A percentile compares a stretch with the other conserved stretches of the same genome.
Evolutionary conservation across 2,113 vertebrate species (phyloP).

Genomic region (Acanthochromis polyacanthus): DNA sequence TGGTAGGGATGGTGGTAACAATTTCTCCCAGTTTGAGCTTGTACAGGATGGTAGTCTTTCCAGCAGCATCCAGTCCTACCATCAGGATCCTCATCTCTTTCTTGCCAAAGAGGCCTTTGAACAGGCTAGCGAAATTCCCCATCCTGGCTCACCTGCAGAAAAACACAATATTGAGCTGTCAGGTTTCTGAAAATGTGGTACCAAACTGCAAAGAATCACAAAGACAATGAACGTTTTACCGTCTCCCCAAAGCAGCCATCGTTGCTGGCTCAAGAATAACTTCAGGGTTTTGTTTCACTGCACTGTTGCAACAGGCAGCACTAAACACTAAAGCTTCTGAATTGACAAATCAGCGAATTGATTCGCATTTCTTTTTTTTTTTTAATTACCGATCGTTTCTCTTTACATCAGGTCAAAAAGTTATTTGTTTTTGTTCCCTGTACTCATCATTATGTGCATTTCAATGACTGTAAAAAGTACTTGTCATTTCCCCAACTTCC

Average conservation of each 20-base stretch:
- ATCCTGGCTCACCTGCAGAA: conserved; percentile 79
- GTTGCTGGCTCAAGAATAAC: too few relatives aligned
- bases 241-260: too few relatives aligned
- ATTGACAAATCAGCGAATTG: too few relatives aligned
- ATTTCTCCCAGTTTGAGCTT: conserved; percentile 91
- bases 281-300: too few relatives aligned
- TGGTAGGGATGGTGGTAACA: conserved; percentile 90
- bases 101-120: conserved; percentile 85
- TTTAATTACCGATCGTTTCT: too few relatives aligned
- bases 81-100: conserved; percentile 92
- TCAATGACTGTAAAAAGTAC: neutral
- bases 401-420: neutral
- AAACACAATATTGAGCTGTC: neutral
- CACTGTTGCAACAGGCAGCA: neutral
- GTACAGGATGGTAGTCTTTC: conserved; percentile 91
- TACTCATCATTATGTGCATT: neutral
- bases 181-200: neutral
- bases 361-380: too few relatives aligned
- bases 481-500: neutral
- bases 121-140: conserved; percentile 84
- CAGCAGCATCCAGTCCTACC: conserved; percentile 90
- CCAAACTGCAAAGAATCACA: neutral
- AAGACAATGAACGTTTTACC: too few relatives aligned
- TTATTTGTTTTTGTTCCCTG: neutral
- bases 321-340: neutral